Evolutionary conservation across 2,797 vertebrate species (phyloP).

Genomic region (Brachyrhaphis roseni): DNA sequence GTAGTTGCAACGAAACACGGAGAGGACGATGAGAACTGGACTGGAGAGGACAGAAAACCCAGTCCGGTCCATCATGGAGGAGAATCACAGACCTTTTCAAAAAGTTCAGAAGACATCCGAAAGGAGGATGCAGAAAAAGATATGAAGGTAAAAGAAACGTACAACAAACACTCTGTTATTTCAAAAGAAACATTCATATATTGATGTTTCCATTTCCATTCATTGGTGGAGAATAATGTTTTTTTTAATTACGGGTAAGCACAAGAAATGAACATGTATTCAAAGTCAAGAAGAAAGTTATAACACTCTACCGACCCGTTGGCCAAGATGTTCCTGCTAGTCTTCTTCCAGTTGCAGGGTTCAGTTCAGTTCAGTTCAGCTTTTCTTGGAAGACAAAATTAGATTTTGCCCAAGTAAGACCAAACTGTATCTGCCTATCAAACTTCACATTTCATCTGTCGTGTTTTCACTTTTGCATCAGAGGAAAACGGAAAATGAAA

Average conservation of each 20-base stretch:
- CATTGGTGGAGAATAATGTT: background rate
- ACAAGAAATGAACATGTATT: background rate
- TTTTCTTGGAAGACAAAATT: background rate
- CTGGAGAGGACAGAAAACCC: background rate
- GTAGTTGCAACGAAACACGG: background rate
- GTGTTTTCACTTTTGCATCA: background rate
- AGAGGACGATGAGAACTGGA: background rate
- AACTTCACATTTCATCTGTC: background rate
- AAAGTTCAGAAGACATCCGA: background rate
- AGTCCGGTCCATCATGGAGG: background rate
- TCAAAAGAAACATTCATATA: background rate
- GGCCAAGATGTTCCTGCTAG: background rate
- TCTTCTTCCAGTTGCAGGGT: background rate
- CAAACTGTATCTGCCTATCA: background rate
- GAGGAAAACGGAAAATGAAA: background rate
- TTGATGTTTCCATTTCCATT: background rate
- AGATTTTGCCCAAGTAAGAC: background rate
- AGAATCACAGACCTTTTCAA: background rate
- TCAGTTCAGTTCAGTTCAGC: background rate
- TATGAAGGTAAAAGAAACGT: constrained; percentile 23
- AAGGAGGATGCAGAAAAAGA: background rate
- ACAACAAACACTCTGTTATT: background rate
- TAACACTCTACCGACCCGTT: background rate
- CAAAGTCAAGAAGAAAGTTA: background rate
- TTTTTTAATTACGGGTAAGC: background rate